Evolutionary conservation across 2,888 invertebrate genomes (phyloP), one percentile per base, ranked within the genome.

Genomic region (Dromius quadrimaculatus): DNA sequence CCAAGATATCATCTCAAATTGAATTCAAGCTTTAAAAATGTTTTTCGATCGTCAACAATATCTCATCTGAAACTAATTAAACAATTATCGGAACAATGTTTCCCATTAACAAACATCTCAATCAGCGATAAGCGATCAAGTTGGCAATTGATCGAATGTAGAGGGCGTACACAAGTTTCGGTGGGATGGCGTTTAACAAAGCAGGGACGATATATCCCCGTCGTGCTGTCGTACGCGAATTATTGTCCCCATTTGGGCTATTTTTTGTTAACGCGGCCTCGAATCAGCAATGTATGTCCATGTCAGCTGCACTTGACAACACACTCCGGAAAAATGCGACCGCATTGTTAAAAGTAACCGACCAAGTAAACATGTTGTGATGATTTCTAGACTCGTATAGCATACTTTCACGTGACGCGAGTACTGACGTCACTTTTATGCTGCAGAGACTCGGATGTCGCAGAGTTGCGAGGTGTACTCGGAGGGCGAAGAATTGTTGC

Each of bases 211-310:
- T n/a, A n/a, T n/a, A n/a, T n/a, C n/a, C n/a, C n/a, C n/a, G n/a
- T n/a, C n/a, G n/a, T 74, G 59, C 76, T 76, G 76, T 77, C 76
- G 76, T 75, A 75, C 72, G 73, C 76, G 77, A 80, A 78, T 80
- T 80, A 80, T 79, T 79, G 80, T 79, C 79, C 80, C 80, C 80
- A 78, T 78, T 78, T 79, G 80, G 79, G 78, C 78, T 78, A 79
- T 80, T 80, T 80, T 78, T 79, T 78, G 80, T 80, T 80, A 80
- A 79, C 80, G 79, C 79, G 76, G 76, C 77, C 75, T 75, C 78
- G 78, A 78, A 76, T 76, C 73, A 74, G 74, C 78, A 75, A 79
- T 79, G 78, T 79, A 79, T 78, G 75, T 74, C 74, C 76, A 71
- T 74, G 77, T 79, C 79, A 78, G 78, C 77, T 79, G 79, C 74